Base-by-base conservation (phyloP, 1,140 invertebrate species). In the Lasioglossum albipes region DNA sequence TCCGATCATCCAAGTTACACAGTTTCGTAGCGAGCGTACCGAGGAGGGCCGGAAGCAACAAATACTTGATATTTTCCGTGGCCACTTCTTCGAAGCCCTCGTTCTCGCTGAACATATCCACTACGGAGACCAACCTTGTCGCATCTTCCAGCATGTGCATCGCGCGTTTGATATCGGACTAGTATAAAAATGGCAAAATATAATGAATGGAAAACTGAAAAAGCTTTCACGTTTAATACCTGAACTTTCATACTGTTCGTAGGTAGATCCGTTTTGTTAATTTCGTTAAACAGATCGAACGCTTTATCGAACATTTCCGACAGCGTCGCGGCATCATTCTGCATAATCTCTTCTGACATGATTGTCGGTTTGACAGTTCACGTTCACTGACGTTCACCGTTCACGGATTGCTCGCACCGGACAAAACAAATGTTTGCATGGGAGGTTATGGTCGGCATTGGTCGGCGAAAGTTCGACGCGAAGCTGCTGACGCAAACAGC, bases 21-120 rank as follows among this genome's bases (percentile, higher is more conserved):
- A 96, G 89, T 93, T 97, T 97, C 71, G 96, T 93, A 16, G 94
- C 95, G 0, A 98, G 93, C 18, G 95, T 95, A 0, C 97, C 97
- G 16, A 98, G 94, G n/a, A 98, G 92, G 27, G 96, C 97, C 0
- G 98, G 98, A 20, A 98, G 89, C 2, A 98, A 91, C 67, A 98
- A 94, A 87, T 97, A 98, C 89, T 97, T 97, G 3, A 99, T 90
- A 88, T 98, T 96, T 82, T 96, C 95, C 18, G 97, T 98, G 0
- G 97, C 92, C 16, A 99, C 90, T 94, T 99, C 98, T 71, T 98
- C 97, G 62, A 98, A 94, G 41, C 93, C 94, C 94, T 99, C 98
- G 93, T 99, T 99, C 49, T 91, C 91, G 91, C 97, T 98, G 88
- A 99, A 99, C 91, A 99, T 95, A 65, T 95, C 96, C 0, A 96